phyloP scores from a whole-genome alignment of 2,113 vertebrate species.

The Lagopus muta region DNA sequence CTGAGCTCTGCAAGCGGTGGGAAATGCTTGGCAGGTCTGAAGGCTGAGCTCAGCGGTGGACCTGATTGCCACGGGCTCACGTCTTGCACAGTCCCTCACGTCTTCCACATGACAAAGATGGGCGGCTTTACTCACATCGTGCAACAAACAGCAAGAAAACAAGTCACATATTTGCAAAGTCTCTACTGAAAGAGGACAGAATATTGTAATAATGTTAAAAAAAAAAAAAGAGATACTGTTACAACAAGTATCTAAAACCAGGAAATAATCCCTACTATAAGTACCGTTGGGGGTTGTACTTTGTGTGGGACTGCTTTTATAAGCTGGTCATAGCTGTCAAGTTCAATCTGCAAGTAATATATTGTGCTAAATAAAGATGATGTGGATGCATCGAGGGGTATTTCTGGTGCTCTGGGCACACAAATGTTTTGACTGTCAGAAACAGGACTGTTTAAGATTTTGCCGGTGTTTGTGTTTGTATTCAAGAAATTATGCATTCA shows the following conservation, averaged over 20 bases:
- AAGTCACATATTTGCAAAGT: neutral
- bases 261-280: neutral
- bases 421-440: neutral
- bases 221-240: neutral
- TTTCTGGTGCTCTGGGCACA: neutral
- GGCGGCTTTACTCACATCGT: neutral
- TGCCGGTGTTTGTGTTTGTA: neutral
- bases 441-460: neutral
- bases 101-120: neutral
- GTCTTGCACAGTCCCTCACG: neutral
- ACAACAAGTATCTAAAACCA: neutral
- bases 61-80: neutral
- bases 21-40: conserved; percentile 12
- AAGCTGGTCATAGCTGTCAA: conserved; percentile 5
- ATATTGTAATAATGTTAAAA: neutral
- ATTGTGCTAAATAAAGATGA: neutral
- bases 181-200: neutral
- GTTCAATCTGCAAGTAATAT: conserved; percentile 8
- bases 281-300: neutral
- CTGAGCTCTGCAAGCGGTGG: neutral
- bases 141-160: neutral
- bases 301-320: neutral
- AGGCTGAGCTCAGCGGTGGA: neutral
- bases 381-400: neutral
- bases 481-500: neutral